Base-by-base conservation (phyloP, 2,888 invertebrate genomes). In the Dendrolimus houi region DNA sequence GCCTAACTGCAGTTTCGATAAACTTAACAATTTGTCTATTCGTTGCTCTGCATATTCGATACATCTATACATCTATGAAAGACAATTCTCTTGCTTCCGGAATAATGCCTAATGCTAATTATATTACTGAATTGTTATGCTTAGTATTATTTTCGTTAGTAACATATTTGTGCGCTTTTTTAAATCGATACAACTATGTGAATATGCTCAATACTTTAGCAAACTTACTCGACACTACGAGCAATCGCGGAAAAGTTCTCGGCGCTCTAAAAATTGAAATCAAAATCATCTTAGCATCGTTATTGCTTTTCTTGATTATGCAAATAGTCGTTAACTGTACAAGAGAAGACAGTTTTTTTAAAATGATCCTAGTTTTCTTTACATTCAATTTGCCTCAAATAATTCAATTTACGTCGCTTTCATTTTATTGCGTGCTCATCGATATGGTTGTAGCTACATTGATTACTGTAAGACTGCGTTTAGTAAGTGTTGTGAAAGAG, bases 311-410 rank as follows among this genome's bases (percentile, higher is more conserved):
- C 9, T 54, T 75, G 1, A 14, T 75, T 7, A 54, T 75, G 9
- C 81, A 85, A 62, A 42, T 77, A 7, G 60, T 61, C 52, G 66
- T 88, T 0, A 85, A 86, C 58, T 79, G 70, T 53, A 75, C 81
- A 0, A 70, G 85, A 56, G 52, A 60, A 0, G 77, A 78, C 41
- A 73, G 73, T 8, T n/a, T 76, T 1, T 84, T 81, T 81, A 87
- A 86, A 60, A 82, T 75, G 59, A 63, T 79, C 47, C 66, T 85
- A 10, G 83, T 85, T 0, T 62, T 65, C 2, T 60, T 79, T 2
- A 72, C 84, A 0, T 87, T 84, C 54, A 69, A 74, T 60, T 57
- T 84, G 13, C 80, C 85, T 0, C 85, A 87, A 64, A 71, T 72
- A 62, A 71, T 87, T 58, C 86, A 89, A 58, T 82, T 83, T 54